Evolutionary conservation across 2,797 vertebrate genomes (phyloP), one percentile per base, ranked within the genome.

Genomic region (Argentina silus): DNA sequence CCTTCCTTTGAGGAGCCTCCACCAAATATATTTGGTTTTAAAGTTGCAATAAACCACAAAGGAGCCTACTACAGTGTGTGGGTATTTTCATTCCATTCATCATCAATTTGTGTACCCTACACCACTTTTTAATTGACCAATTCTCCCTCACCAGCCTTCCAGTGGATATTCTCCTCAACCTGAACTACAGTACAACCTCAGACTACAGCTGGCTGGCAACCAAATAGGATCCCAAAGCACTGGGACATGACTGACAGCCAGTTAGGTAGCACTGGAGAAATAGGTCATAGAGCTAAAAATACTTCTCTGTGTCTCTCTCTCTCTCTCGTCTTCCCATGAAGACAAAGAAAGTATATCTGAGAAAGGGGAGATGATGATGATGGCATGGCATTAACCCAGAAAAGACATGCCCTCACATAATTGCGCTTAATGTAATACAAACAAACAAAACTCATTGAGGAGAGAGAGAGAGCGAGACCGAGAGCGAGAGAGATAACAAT

Each of bases 221-320:
- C 88, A 89, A 45, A 48, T 70, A 84, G 78, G 85, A 89, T 92
- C 88, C 90, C 87, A 86, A 74, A 88, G 91, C 88, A 87, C 76
- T 85, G 74, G 75, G 73, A 78, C 75, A 87, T 93, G 91, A 94
- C 88, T 94, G 93, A 89, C 93, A 92, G 89, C 90, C 85, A 89
- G 90, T 92, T 92, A 93, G 92, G 92, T 93, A 93, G 93, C 89
- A 90, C 90, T 92, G 87, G 88, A 93, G 92, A 95, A 95, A 94
- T 94, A 91, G 93, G 94, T 94, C 94, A 94, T 89, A 88, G 85
- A 90, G 91, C 92, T 95, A 95, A 93, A 94, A 95, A 95, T 95
- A 95, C 91, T 86, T 72, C 56, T 72, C 19, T 65, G 44, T 72
- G 10, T 51, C 27, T 53, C n/a, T n/a, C n/a, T n/a, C 44, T 70